Evolutionary conservation across 2,888 invertebrate genomes (phyloP), one percentile per base, ranked within the genome.

Genomic region (Odiellus spinosus): DNA sequence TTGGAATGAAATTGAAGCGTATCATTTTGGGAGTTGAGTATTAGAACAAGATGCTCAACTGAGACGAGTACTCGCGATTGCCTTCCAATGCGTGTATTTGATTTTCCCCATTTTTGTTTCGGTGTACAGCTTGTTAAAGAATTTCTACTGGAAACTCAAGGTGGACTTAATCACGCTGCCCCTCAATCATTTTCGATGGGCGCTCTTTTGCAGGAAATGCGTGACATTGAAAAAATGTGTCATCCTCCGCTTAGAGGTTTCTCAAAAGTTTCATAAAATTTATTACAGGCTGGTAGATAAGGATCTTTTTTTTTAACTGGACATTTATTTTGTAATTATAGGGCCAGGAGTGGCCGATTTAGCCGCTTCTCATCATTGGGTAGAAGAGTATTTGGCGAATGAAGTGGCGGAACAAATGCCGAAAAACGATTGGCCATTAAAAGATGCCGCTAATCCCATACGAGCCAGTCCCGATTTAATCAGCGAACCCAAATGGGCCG

Each of bases 171-270:
- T 20, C 51, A 51, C 32, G 59, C 63, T 58, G 66, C 69, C 20
- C 77, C 78, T 5, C 79, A 82, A 66, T 83, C 86, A 2, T 93
- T 90, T 65, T 80, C 83, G 61, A 90, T 93, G 90, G 84, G 84
- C 59, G 74, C 74, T 19, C 68, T 87, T 48, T 66, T 93, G 47
- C 78, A 84, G 58, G 88, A 86, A 67, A 82, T 93, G 75, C 77
- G 84, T 51, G 79, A 82, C 61, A 76, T 82, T 18, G 79, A 78
- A 63, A 63, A 63, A 48, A 55, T 58, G 33, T 59, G 58, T 42
- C 59, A 60, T 49, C 56, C 58, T 5, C 61, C 63, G 34, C 59
- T 61, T 47, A 58, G 58, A 60, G 64, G 63, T 64, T 40, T 49
- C 5, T 6, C 8, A 26, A 6, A 6, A 26, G 26, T 26, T n/a